Conservation (phyloP, 2,113 vertebrate species). For the Erythrocebus patas region DNA sequence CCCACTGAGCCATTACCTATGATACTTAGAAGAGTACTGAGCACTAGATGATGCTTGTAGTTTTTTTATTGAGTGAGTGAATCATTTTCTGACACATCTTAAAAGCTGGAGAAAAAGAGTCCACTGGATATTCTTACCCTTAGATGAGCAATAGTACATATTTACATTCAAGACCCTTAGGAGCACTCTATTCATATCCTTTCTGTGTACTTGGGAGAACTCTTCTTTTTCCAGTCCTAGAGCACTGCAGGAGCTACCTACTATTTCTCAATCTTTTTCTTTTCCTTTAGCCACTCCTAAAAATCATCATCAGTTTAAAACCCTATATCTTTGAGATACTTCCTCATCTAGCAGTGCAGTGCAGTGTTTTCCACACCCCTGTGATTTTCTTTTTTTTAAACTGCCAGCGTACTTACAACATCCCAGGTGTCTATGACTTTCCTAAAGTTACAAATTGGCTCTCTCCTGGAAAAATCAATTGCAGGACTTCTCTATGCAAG, state of each 20-base stretch:
- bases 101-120: background rate
- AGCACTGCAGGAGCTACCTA: background rate
- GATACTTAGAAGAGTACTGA: background rate
- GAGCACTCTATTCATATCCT: background rate
- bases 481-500: slow-evolving; percentile 59
- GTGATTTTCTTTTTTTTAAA: background rate
- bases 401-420: background rate
- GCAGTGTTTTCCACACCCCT: background rate
- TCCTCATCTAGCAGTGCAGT: background rate
- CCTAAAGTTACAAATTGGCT: slow-evolving; percentile 58
- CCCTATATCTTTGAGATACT: background rate
- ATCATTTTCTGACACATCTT: background rate
- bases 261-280: background rate
- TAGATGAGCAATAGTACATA: background rate
- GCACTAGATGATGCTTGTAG: background rate
- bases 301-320: background rate
- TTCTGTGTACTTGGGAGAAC: background rate
- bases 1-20: background rate
- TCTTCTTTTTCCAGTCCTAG: background rate
- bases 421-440: slow-evolving; percentile 26
- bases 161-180: background rate
- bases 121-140: background rate
- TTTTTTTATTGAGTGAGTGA: background rate
- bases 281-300: background rate
- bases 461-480: slow-evolving; percentile 65